Evolutionary conservation across 1,140 invertebrate species (phyloP), one percentile per base, ranked within the genome.

Genomic region (Harpegnathos saltator): DNA sequence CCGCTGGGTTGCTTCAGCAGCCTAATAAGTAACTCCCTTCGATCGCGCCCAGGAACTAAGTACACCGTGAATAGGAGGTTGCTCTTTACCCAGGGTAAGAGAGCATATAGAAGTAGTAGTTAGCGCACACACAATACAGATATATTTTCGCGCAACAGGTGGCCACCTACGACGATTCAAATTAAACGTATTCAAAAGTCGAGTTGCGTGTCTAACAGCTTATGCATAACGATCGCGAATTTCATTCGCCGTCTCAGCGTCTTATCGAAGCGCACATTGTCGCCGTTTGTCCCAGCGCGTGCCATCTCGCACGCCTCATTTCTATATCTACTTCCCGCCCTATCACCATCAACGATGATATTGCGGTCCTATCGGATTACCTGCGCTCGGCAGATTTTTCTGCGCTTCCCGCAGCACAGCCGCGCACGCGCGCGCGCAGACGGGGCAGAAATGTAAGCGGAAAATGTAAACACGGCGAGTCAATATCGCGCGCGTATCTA

Each of bases 101-200:
- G 75, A 80, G 22, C 33, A 58, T 0, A 3, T 54, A 48, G 15
- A 69, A 69, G 7, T 44, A 78, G 52, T 80, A 78, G 63, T 78
- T 78, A 69, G 63, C 73, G 72, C 66, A 73, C 84, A 48, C 74
- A 54, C 73, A 56, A 86, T 80, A 68, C 68, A 81, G 73, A 77
- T 48, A 87, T 82, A 84, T 84, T 87, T 86, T 87, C 78, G 58
- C 50, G 86, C 86, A 87, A 87, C 86, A 87, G 86, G 86, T 87
- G 85, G 85, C 58, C 56, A 84, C 81, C 82, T 58, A 74, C 73
- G 65, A 59, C 33, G 14, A 83, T 80, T 80, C 33, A 59, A 69
- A 59, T 80, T 80, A 80, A 80, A 80, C 52, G 58, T n/a, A 69
- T 69, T 14, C 26, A 69, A 69, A 78, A 61, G 26, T 69, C 44